These are phyloP conservation scores for Leucoptera coffeella DNA, from an alignment of 2,888 invertebrate species.

Conservation along the genomic window DNA sequence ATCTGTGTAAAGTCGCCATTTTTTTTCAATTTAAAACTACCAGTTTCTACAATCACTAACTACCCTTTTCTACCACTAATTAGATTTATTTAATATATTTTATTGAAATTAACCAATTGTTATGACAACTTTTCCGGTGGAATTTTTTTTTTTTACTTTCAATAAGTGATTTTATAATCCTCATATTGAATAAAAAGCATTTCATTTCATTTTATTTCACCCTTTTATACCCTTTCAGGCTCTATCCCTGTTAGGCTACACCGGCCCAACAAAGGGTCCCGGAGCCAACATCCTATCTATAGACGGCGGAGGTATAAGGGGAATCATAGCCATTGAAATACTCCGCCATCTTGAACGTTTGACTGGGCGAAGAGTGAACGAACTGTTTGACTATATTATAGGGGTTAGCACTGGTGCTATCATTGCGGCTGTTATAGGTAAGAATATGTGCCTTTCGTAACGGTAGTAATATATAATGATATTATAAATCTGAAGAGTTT, in stretches of 20 bases:
- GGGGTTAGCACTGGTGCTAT: slow-evolving; percentile 84
- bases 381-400: slow-evolving; percentile 83
- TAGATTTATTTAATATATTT: not conserved
- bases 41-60: too few species aligned
- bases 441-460: slow-evolving; percentile 9
- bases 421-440: slow-evolving; percentile 66
- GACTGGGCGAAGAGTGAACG: slow-evolving; percentile 60
- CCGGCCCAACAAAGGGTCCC: slow-evolving; percentile 59
- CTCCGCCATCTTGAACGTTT: slow-evolving; percentile 69
- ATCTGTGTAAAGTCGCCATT: too few species aligned
- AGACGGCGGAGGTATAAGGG: slow-evolving; percentile 88
- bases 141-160: too few species aligned
- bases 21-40: too few species aligned
- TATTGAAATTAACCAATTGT: slow-evolving; percentile 1
- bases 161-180: too few species aligned
- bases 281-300: slow-evolving; percentile 79
- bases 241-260: slow-evolving; percentile 65
- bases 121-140: too few species aligned
- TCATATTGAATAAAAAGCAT: too few species aligned
- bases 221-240: too few species aligned
- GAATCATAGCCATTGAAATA: slow-evolving; percentile 80
- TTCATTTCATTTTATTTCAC: too few species aligned
- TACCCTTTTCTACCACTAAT: too few species aligned
- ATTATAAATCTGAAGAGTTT: too few species aligned
- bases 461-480: too few species aligned